Percentiles rank a stretch among this genome's conserved stretches.
phyloP scores from a whole-genome alignment of 1,140 invertebrate genomes.

The Brachionus paranguensis region DNA sequence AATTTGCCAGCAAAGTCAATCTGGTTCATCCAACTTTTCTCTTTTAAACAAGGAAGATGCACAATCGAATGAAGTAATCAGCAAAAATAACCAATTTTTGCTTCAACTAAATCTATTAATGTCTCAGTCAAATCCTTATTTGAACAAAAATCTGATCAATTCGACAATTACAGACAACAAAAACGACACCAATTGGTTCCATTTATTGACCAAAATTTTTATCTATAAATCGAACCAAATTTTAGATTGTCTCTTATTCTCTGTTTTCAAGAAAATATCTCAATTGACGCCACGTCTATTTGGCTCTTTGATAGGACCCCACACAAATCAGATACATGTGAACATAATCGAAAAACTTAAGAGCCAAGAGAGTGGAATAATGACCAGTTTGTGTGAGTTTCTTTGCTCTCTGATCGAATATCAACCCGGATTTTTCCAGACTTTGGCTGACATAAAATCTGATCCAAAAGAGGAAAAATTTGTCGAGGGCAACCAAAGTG shows the following conservation, averaged over 20 bases:
- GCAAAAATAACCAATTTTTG: conserved; percentile 29
- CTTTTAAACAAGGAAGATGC: not conserved
- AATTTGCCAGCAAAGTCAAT: conserved; percentile 12
- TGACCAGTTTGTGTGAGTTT: not conserved
- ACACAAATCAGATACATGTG: not conserved
- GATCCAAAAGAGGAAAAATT: not conserved
- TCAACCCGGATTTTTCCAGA: conserved; percentile 29
- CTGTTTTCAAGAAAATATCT: conserved; percentile 13
- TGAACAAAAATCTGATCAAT: conserved; percentile 19
- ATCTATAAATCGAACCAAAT: conserved; percentile 22
- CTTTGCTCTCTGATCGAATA: conserved; percentile 11
- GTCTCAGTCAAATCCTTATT: not conserved
- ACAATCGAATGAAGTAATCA: conserved; percentile 5
- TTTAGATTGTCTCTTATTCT: not conserved
- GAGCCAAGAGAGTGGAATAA: not conserved
- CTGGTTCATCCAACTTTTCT: not conserved
- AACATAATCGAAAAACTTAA: not conserved
- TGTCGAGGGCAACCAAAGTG: not conserved
- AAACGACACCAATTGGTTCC: conserved; percentile 21
- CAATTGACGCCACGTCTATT: conserved; percentile 26
- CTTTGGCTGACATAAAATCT: not conserved
- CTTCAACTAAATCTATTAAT: conserved; percentile 15
- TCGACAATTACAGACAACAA: not conserved
- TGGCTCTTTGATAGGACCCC: conserved; percentile 3
- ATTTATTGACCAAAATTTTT: conserved; percentile 8